Evolutionary conservation across 2,113 vertebrate species (phyloP), one percentile per base, ranked within the genome.

Genomic region (Vidua chalybeata): DNA sequence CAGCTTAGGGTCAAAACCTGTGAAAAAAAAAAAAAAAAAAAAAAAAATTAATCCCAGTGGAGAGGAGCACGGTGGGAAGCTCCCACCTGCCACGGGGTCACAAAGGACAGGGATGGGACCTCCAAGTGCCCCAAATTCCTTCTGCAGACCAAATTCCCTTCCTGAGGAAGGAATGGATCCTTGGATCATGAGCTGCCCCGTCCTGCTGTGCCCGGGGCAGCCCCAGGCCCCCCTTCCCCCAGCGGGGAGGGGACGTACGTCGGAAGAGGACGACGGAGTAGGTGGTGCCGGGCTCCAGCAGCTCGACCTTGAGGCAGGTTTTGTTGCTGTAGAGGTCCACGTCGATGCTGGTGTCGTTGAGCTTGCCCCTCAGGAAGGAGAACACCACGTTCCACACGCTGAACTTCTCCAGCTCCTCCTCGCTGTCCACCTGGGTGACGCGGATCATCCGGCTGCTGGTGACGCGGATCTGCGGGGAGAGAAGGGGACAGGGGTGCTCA

Each of bases 1-100:
- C 67, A 99, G 97, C 89, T 98, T 99, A 27, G 99, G 97, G 80
- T 99, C 99, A 97, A 99, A 99, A 76, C 97, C 99, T 99, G 97
- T 39, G 93, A 37, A 92, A 37, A 41, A 41, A 41, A 41, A 41
- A 41, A 41, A 41, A 12, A 35, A n/a, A n/a, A n/a, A n/a, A n/a
- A n/a, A 92, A n/a, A 80, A 86, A 97, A 13, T 4, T 33, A 93
- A 62, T 39, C 12, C 46, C 6, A 13, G 46, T 15, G n/a, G 45
- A 68, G 58, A 72, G 20, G 12, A 2, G 67, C 41, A 18, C 0
- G 0, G 30, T 3, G 3, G 10, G 2, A 1, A 56, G 31, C 27
- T 79, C 69, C 63, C 30, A 28, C 37, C 46, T 20, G 10, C 49
- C 54, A 16, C 2, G 0, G 0, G 2, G 8, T 20, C 27, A n/a